Conservation (phyloP, 2,888 invertebrate genomes). For the Heteropelma amictum region DNA sequence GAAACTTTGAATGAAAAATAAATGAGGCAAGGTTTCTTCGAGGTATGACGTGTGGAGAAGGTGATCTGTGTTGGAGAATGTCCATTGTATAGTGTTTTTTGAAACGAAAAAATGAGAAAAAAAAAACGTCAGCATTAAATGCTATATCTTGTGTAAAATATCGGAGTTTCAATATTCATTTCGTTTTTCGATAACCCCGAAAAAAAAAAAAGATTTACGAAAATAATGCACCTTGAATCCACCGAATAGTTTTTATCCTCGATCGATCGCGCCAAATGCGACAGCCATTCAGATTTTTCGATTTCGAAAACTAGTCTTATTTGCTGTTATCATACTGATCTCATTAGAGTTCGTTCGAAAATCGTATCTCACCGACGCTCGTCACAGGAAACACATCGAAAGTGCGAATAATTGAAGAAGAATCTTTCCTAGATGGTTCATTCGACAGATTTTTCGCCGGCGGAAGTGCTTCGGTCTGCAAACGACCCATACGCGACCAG, state of each 20-base stretch:
- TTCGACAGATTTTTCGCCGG: neutral
- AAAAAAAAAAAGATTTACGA: too few relatives aligned
- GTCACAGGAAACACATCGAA: neutral
- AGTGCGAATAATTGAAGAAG: neutral
- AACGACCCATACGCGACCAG: too few relatives aligned
- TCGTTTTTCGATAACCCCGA: constrained; percentile 38
- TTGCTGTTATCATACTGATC: neutral
- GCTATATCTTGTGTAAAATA: constrained; percentile 76
- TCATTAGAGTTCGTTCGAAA: neutral
- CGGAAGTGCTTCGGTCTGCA: neutral
- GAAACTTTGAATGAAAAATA: constrained; percentile 55
- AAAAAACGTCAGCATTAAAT: constrained; percentile 76
- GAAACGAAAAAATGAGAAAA: constrained; percentile 57
- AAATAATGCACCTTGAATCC: neutral
- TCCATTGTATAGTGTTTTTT: constrained; percentile 78
- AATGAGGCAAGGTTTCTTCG: constrained; percentile 13
- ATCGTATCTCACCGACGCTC: neutral
- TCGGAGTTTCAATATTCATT: constrained; percentile 67
- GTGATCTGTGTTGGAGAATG: constrained; percentile 77
- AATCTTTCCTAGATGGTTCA: neutral
- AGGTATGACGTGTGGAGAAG: constrained; percentile 68
- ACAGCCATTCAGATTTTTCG: neutral
- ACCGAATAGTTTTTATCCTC: neutral
- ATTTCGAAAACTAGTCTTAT: too few relatives aligned
- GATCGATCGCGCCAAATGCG: neutral